phyloP scores from a whole-genome alignment of 2,888 invertebrate species.

The Phaedon cochleariae region DNA sequence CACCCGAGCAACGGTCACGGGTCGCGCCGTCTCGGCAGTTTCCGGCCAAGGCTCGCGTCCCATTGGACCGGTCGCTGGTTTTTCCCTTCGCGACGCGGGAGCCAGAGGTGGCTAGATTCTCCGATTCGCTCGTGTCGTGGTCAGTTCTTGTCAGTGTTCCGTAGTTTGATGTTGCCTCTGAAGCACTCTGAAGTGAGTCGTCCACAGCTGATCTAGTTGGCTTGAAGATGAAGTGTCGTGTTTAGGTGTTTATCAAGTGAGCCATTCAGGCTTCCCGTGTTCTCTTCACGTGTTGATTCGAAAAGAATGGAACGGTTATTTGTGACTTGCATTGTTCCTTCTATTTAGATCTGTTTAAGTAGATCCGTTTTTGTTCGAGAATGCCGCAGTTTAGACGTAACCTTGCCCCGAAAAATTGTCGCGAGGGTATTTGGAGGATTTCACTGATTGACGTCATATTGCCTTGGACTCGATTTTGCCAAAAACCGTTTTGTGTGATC shows the following conservation, averaged over 20 bases:
- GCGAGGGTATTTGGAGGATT: background rate
- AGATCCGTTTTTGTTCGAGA: too few relatives aligned
- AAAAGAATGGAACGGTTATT: too few relatives aligned
- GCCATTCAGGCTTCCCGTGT: too few relatives aligned
- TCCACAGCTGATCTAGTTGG: too few relatives aligned
- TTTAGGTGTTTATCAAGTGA: too few relatives aligned
- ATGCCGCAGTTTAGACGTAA: constrained; percentile 17
- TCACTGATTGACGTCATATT: constrained; percentile 55
- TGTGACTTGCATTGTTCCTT: too few relatives aligned
- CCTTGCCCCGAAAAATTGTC: constrained; percentile 31
- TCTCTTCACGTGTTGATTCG: too few relatives aligned
- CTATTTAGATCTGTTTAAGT: too few relatives aligned
- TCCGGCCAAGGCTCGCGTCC: constrained; percentile 38
- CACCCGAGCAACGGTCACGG: constrained; percentile 50
- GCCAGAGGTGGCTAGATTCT: constrained; percentile 47
- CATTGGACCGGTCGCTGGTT: constrained; percentile 43
- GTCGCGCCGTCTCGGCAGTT: constrained; percentile 44
- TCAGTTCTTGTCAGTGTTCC: constrained; percentile 47
- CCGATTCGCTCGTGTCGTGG: constrained; percentile 51
- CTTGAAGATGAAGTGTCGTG: too few relatives aligned
- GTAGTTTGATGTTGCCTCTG: background rate
- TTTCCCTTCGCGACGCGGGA: constrained; percentile 33
- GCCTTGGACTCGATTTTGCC: constrained; percentile 58
- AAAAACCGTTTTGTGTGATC: constrained; percentile 42
- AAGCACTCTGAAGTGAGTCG: too few relatives aligned